Evolutionary conservation across 2,797 vertebrate species (phyloP), one percentile per base, ranked within the genome.

Genomic region (Syndactyla subalaris): DNA sequence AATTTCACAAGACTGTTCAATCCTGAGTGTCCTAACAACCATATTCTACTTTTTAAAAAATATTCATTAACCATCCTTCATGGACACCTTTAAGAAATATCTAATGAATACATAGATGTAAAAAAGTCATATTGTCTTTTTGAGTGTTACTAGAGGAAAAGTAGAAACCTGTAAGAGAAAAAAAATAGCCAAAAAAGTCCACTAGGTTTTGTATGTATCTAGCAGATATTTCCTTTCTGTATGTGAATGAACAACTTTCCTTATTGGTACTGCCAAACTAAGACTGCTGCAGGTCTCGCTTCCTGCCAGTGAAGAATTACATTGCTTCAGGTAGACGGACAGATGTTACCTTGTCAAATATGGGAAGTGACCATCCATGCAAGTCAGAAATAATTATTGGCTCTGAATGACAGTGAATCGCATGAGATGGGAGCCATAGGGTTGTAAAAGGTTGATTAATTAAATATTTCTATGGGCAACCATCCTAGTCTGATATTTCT

Each of bases 381-480:
- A 8, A 88, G 81, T 84, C 88, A 82, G 68, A 92, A 96, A 95
- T 52, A 84, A 83, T 66, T 54, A 78, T 75, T 95, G 93, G 41
- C 52, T 91, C 30, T 0, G 6, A 51, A 26, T 27, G 63, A 61
- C 19, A 51, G 29, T 63, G 65, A 71, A 43, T 17, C 63, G 43
- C 38, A 77, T 3, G 73, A 81, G 48, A 93, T 88, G 70, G 63
- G 77, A 94, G 45, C 79, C 51, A 84, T n/a, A 73, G 59, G 45
- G n/a, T 48, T 87, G 48, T 58, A 73, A 72, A 92, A 88, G 83
- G 83, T 61, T 91, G 86, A 86, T 43, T 91, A 92, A 59, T 88
- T 14, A 92, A 95, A 92, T 95, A 95, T 84, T 92, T 96, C 79
- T 92, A 36, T 78, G 96, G 94, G 85, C 85, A 93, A 67, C 45